Conservation (phyloP, 2,797 vertebrate genomes). For the Podarcis lilfordi region DNA sequence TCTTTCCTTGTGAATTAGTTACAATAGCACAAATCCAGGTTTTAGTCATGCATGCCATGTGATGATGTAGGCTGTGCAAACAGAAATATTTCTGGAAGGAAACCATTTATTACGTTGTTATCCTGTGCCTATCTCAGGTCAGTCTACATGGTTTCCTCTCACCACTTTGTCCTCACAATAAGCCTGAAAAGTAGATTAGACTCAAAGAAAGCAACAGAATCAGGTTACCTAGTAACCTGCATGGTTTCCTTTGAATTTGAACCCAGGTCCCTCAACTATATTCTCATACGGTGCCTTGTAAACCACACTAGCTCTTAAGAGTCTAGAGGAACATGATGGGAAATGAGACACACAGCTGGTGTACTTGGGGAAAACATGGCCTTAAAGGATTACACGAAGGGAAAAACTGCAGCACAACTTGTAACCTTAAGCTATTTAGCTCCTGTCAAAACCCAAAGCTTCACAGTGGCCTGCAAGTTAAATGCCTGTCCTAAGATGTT, state of each 20-base stretch:
- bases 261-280: neutral
- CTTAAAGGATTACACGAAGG: neutral
- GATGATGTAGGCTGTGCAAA: too few species aligned
- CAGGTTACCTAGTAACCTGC: neutral
- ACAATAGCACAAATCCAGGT: too few species aligned
- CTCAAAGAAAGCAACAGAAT: neutral
- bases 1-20: too few species aligned
- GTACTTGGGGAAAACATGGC: neutral
- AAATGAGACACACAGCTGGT: neutral
- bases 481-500: neutral
- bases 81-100: too few species aligned
- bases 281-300: neutral
- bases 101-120: neutral
- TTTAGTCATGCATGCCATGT: too few species aligned
- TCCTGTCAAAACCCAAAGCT: constrained; percentile 1
- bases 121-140: neutral
- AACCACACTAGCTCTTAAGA: neutral
- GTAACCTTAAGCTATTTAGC: neutral
- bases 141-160: neutral
- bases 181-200: neutral
- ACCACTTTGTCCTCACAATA: neutral
- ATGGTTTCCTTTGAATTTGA: neutral
- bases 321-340: neutral
- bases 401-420: neutral
- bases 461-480: neutral